A percentile compares a stretch with the other conserved stretches of the same genome.
These are phyloP conservation scores for Smittia sp. DNA, from an alignment of 2,888 invertebrate genomes.

Conservation along the genomic window DNA sequence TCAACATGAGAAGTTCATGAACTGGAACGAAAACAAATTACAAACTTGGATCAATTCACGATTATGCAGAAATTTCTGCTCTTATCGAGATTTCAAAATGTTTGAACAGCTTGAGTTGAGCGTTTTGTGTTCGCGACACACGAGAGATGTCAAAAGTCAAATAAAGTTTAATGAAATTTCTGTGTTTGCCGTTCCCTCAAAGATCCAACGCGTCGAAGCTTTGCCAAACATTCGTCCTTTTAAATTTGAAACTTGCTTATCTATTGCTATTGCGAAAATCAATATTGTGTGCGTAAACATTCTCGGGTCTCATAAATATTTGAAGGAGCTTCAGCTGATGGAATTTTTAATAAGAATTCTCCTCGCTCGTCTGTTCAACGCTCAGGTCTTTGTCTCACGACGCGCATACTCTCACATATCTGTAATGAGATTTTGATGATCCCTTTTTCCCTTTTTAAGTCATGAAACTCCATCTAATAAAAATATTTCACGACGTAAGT, in stretches of 20 bases:
- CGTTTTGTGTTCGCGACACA: too few relatives aligned
- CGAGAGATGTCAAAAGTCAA: too few relatives aligned
- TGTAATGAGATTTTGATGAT: conserved; percentile 40
- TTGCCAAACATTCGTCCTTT: not conserved
- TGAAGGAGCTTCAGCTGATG: conserved; percentile 30
- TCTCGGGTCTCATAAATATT: conserved; percentile 36
- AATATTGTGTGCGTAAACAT: conserved; percentile 31
- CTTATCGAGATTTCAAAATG: too few relatives aligned
- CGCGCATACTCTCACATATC: conserved; percentile 14
- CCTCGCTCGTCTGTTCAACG: not conserved
- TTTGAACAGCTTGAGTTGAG: too few relatives aligned
- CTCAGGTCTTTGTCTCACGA: not conserved
- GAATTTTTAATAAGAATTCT: conserved; percentile 36
- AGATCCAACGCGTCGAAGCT: not conserved
- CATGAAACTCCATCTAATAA: conserved; percentile 28
- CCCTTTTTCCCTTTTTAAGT: conserved; percentile 27
- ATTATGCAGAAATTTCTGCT: too few relatives aligned
- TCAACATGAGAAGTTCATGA: too few relatives aligned
- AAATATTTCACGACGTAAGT: conserved; percentile 4
- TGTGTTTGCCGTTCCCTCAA: not conserved
- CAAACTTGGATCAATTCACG: too few relatives aligned
- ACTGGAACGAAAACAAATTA: too few relatives aligned
- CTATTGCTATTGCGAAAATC: conserved; percentile 9
- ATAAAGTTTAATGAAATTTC: conserved; percentile 1
- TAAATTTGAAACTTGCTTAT: not conserved